A percentile compares a stretch with the other conserved stretches of the same genome.
Evolutionary conservation across 2,888 invertebrate genomes (phyloP).

Genomic region (Nowickia ferox): DNA sequence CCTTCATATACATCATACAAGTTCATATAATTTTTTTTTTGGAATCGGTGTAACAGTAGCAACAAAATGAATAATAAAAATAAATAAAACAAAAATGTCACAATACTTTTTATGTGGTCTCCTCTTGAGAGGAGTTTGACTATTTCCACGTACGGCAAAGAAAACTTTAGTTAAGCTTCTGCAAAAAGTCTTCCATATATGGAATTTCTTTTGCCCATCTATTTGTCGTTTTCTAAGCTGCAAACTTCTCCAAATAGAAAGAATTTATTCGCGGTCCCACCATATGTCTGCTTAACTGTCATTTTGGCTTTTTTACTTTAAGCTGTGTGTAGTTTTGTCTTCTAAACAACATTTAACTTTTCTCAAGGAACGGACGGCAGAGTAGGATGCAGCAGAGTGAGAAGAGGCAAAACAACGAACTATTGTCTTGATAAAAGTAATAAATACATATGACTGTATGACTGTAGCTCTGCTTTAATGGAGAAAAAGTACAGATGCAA

Average conservation of each 20-base stretch:
- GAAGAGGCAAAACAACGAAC: slow-evolving; percentile 34
- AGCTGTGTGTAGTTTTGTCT: slow-evolving; percentile 11
- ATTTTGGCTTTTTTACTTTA: slow-evolving; percentile 2
- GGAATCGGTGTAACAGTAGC: slow-evolving; percentile 25
- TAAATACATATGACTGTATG: slow-evolving; percentile 16
- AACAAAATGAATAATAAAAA: neutral
- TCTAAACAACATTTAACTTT: slow-evolving; percentile 18
- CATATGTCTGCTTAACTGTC: slow-evolving; percentile 4
- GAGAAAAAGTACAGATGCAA: slow-evolving; percentile 31
- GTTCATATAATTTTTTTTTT: neutral
- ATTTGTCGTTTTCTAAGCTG: slow-evolving; percentile 48
- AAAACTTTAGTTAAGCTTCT: slow-evolving; percentile 21
- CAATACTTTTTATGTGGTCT: slow-evolving; percentile 29
- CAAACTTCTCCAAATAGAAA: slow-evolving; percentile 55
- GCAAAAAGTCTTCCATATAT: slow-evolving; percentile 48
- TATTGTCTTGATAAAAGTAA: slow-evolving; percentile 40
- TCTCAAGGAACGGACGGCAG: neutral
- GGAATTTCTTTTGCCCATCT: slow-evolving; percentile 37
- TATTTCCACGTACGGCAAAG: slow-evolving; percentile 23
- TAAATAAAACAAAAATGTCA: neutral
- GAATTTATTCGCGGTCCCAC: slow-evolving; percentile 44
- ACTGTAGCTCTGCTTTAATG: slow-evolving; percentile 15
- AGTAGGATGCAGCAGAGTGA: neutral
- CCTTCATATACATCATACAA: too few relatives aligned
- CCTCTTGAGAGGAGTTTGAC: slow-evolving; percentile 10